Conservation (phyloP, 1,140 invertebrate species). For the Nebria ingens region DNA sequence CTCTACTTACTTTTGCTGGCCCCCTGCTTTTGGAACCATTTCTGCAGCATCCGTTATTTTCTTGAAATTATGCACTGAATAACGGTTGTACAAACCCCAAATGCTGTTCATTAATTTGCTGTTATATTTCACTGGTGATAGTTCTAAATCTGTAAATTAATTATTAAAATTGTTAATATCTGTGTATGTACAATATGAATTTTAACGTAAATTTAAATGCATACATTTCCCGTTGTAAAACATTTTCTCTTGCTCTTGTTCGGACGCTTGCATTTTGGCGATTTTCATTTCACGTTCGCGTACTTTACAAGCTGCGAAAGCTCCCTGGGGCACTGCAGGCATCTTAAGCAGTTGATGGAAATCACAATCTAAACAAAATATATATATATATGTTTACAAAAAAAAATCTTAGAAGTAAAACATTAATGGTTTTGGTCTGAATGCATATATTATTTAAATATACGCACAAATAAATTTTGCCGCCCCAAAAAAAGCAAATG, state of each 20-base stretch:
- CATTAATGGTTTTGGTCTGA: neutral
- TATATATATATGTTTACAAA: neutral
- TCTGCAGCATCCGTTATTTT: conserved; percentile 53
- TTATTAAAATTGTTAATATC: conserved; percentile 13
- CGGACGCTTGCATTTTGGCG: conserved; percentile 29
- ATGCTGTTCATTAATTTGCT: conserved; percentile 83
- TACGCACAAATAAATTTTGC: too few species aligned
- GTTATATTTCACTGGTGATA: conserved; percentile 63
- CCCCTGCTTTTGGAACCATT: conserved; percentile 28
- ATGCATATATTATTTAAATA: neutral
- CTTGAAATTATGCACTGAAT: conserved; percentile 76
- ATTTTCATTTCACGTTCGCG: conserved; percentile 36
- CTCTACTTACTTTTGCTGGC: conserved; percentile 42
- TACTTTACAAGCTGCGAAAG: conserved; percentile 43
- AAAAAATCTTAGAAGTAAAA: neutral
- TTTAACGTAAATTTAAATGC: conserved; percentile 10
- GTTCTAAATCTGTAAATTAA: conserved; percentile 35
- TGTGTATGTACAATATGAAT: conserved; percentile 13
- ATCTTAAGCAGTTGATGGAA: conserved; percentile 25
- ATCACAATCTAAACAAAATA: conserved; percentile 1
- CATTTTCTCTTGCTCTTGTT: conserved; percentile 22
- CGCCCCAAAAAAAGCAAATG: too few species aligned
- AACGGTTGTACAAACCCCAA: conserved; percentile 79
- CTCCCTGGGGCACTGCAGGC: conserved; percentile 44
- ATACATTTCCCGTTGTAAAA: conserved; percentile 26